Base-by-base conservation (phyloP, 2,797 vertebrate genomes). In the Oreochromis grahami region DNA sequence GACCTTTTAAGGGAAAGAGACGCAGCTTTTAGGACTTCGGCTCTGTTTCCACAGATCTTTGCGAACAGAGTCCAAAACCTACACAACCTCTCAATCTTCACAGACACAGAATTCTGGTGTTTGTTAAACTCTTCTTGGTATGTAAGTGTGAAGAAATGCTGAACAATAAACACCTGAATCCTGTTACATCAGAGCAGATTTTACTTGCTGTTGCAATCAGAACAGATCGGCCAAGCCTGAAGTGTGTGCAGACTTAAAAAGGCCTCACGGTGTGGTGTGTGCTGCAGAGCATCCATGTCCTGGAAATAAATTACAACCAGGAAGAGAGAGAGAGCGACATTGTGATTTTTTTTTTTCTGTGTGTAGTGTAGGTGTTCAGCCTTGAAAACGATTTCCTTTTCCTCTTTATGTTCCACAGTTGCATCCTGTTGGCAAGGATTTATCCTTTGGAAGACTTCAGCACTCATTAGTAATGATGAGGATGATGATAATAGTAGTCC, bases 381-480 rank as follows among this genome's bases (percentile, higher is more conserved):
- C 43, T 19, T 24, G 70, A 74, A 50, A 50, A 72, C 51, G 11
- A 17, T 68, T 85, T 83, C 84, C 81, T 60, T 82, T 89, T 88
- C 86, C 52, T 36, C 55, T 52, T 63, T 9, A 45, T 9, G 19
- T 48, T 21, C 4, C 10, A 12, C 45, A 32, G 78, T 68, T 76
- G 52, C 74, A 51, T 91, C 89, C 86, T 88, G 84, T 76, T 38
- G 55, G 70, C 56, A 38, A 8, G 3, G 41, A 76, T 60, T 43
- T 81, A 17, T 82, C 41, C 43, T 53, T 3, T 7, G 51, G 50
- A 81, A 43, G 38, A 63, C 29, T 53, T 70, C 50, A 21, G 4
- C 68, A 72, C 77, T 50, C 32, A 2, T 15, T 74, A 50, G 32
- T 74, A 50, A 74, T 74, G 5, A 74, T 9, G 26, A 34, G 13